These are phyloP conservation scores for Callyntrura sp. DNA, from an alignment of 2,888 invertebrate species.

Conservation along the genomic window DNA sequence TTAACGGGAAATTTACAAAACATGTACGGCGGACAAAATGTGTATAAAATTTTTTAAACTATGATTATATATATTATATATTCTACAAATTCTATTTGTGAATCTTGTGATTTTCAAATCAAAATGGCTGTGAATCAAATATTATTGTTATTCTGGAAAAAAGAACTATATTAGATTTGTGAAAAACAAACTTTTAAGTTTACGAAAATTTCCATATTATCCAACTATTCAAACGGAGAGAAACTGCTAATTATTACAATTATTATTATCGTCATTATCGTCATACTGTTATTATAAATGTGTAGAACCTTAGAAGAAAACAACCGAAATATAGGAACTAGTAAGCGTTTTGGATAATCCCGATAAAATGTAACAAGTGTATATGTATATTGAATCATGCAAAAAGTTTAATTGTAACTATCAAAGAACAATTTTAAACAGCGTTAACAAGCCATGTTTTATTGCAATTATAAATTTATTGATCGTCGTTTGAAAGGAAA, in stretches of 20 bases:
- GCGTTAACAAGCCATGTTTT: neutral
- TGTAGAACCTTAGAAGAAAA: neutral
- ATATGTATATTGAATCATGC: neutral
- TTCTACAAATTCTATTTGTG: conserved; percentile 50
- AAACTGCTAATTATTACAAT: neutral
- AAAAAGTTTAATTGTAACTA: neutral
- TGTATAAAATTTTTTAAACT: conserved; percentile 3
- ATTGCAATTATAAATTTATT: neutral
- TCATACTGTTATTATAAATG: too few relatives aligned
- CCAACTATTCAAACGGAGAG: neutral
- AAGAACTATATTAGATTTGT: neutral
- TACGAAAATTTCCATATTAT: conserved; percentile 26
- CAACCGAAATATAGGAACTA: conserved; percentile 11
- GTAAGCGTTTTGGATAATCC: conserved; percentile 49
- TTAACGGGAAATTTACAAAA: conserved; percentile 1
- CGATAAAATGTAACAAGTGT: neutral
- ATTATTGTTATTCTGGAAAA: neutral
- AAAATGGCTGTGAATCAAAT: conserved; percentile 67
- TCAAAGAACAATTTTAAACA: neutral
- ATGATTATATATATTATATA: neutral
- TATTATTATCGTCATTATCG: conserved; percentile 9
- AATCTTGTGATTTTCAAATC: conserved; percentile 71
- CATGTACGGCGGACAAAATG: too few relatives aligned
- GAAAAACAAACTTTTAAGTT: neutral
- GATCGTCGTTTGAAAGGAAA: conserved; percentile 9